Evolutionary conservation across 2,113 vertebrate genomes (phyloP), one percentile per base, ranked within the genome.

Genomic region (Phrynocephalus versicolor): DNA sequence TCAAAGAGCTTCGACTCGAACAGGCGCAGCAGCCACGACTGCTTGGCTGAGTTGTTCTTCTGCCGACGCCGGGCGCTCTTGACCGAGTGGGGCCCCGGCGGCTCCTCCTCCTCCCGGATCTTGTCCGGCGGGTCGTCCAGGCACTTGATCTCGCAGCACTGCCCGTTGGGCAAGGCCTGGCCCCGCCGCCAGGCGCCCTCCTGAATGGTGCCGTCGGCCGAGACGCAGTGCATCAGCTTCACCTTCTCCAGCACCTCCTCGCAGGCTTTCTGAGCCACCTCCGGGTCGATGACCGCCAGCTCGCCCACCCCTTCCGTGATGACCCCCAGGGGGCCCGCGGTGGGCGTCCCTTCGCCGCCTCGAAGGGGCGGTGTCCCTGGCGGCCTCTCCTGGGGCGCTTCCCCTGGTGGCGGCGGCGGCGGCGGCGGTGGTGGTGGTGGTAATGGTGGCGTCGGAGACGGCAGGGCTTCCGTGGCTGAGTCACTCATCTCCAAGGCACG

Each of bases 1-100:
- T 99, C 98, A 12, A 99, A 99, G 9, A 99, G 97, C 87, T 99
- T 99, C 65, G 98, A 99, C 85, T 99, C 98, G 1, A 99, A 99
- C 33, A 99, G 96, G 10, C 98, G 97, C 5, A 99, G 96, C 5
- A 99, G 96, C 98, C 98, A 99, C 0, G 98, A 99, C 89, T 99
- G 98, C 89, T 98, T 98, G 39, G 97, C 97, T 0, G 98, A 97
- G 90, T 98, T 97, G 88, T 97, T 97, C 86, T 97, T 96, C 93
- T 97, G 97, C 2, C 97, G 94, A 14, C 95, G 94, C 1, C 97
- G 96, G 0, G 96, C 96, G 0, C 95, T 96, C 90, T 96, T 96
- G 82, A 94, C 96, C 0, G 97, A 92, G 91, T 73, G 51, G 3
- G 88, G 71, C 62, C 60, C 69, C 3, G 18, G 8, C 8, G 94